Evolutionary conservation across 2,113 vertebrate genomes (phyloP).

Genomic region (Prionailurus bengalensis): DNA sequence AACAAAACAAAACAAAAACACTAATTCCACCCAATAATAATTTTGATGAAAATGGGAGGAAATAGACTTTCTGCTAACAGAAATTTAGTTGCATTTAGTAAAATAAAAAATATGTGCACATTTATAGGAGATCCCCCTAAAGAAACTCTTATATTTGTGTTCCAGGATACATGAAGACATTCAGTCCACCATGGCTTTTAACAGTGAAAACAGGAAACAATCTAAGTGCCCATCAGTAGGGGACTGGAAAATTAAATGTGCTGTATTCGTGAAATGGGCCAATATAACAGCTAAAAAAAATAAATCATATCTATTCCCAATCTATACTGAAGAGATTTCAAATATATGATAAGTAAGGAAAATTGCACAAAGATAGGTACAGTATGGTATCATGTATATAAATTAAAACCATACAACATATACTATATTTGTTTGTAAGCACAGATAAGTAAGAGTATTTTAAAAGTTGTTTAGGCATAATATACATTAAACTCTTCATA

Average conservation of each 20-base stretch:
- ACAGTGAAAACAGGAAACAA: background rate
- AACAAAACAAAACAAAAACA: background rate
- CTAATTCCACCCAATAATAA: background rate
- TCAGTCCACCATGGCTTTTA: background rate
- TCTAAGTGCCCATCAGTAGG: background rate
- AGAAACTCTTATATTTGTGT: background rate
- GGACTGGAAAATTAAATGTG: background rate
- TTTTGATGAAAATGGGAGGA: background rate
- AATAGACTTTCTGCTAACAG: background rate
- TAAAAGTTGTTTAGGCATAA: background rate
- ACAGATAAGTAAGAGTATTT: background rate
- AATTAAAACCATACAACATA: background rate
- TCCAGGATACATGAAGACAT: background rate
- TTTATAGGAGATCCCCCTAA: background rate
- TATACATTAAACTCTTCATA: background rate
- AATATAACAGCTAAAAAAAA: background rate
- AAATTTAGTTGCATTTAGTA: background rate
- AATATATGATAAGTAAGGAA: background rate
- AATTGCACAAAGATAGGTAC: background rate
- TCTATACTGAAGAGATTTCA: slow-evolving; percentile 24
- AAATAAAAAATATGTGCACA: background rate
- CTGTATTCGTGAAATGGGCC: background rate
- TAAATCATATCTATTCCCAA: background rate
- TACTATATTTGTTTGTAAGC: background rate
- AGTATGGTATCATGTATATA: background rate